These are phyloP conservation scores for Drymodes brunneopygia DNA, from an alignment of 2,113 vertebrate genomes.

Conservation along the genomic window DNA sequence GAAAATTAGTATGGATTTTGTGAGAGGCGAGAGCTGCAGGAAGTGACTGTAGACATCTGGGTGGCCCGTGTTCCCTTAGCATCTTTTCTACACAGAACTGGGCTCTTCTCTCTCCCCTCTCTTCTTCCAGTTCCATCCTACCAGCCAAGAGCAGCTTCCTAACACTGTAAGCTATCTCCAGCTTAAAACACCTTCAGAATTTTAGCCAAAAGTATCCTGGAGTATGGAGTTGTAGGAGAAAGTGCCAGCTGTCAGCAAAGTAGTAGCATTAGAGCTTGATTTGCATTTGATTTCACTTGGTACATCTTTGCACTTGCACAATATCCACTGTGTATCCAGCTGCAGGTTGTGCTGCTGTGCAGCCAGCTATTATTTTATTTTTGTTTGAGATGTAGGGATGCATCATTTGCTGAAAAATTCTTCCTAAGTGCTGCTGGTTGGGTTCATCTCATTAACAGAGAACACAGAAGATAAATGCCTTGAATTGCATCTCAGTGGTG, in stretches of 20 bases:
- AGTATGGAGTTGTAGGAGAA: not conserved
- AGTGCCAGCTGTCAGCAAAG: not conserved
- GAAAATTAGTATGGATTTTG: not conserved
- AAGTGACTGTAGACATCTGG: not conserved
- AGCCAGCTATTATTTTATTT: not conserved
- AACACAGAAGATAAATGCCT: not conserved
- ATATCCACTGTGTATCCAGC: accelerated
- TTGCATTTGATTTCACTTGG: not conserved
- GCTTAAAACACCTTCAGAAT: not conserved
- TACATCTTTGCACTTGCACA: not conserved
- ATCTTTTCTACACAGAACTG: not conserved
- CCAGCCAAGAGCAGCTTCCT: not conserved
- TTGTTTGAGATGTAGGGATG: not conserved
- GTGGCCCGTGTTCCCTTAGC: not conserved
- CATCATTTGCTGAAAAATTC: not conserved
- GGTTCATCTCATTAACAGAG: not conserved
- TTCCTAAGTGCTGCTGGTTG: not conserved
- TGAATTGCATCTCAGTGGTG: not conserved
- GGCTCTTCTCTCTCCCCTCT: not conserved
- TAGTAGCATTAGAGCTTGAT: not conserved
- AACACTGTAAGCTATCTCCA: not conserved
- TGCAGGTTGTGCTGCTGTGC: not conserved
- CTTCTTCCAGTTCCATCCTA: not conserved
- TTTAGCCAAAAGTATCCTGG: not conserved
- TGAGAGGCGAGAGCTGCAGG: not conserved